These are phyloP conservation scores for Peromyscus leucopus DNA, from an alignment of 2,113 vertebrate genomes.

Conservation along the genomic window DNA sequence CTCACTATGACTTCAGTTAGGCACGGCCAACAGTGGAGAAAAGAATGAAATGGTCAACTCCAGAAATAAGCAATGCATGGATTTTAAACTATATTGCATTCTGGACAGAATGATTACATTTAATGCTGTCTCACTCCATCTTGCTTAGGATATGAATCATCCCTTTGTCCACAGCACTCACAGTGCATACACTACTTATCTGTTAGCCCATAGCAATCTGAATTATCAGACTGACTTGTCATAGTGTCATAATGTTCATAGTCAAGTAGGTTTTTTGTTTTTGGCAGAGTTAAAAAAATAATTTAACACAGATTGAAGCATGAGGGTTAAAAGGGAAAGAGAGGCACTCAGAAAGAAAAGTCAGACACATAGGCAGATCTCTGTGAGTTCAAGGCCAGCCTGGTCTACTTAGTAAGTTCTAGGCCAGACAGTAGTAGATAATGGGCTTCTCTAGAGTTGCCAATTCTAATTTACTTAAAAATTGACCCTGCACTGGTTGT, in stretches of 20 bases:
- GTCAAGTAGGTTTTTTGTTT: neutral
- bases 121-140: neutral
- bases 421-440: neutral
- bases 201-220: neutral
- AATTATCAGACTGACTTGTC: neutral
- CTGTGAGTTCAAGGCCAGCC: neutral
- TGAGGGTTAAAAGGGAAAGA: neutral
- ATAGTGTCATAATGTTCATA: neutral
- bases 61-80: neutral
- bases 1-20: neutral
- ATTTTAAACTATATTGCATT: neutral
- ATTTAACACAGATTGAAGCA: neutral
- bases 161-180: neutral
- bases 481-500: neutral
- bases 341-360: neutral
- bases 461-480: neutral
- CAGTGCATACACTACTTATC: neutral
- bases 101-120: neutral
- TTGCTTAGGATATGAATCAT: neutral
- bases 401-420: neutral
- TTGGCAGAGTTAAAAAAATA: neutral
- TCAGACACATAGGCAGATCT: neutral
- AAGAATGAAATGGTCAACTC: neutral
- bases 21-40: neutral
- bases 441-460: neutral